Conservation (phyloP, 2,888 invertebrate species). For the Xestia c-nigrum region DNA sequence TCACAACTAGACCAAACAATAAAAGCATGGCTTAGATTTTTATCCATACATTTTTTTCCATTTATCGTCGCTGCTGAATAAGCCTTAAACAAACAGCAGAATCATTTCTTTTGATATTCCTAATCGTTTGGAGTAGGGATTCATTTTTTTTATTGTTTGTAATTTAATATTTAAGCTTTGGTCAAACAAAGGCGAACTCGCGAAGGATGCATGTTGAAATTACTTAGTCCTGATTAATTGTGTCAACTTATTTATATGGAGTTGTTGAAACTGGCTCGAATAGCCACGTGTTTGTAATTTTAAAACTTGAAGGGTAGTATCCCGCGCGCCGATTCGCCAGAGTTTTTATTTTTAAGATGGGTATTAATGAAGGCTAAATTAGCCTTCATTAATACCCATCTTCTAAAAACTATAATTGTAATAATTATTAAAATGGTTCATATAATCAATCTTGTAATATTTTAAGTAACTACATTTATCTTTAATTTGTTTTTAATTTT, state of each 20-base stretch:
- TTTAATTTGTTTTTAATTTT: slow-evolving; percentile 3
- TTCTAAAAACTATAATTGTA: neutral
- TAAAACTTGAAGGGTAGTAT: neutral
- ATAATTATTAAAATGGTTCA: no score
- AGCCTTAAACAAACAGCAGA: neutral
- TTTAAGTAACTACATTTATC: neutral
- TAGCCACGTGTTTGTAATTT: neutral
- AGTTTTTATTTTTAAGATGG: no score
- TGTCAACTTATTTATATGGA: neutral
- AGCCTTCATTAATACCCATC: neutral
- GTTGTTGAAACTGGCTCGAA: neutral
- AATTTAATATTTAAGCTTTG: neutral
- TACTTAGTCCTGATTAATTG: neutral
- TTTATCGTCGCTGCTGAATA: neutral
- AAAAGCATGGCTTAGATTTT: neutral
- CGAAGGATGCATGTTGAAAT: neutral
- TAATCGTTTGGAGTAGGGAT: neutral
- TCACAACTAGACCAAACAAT: neutral
- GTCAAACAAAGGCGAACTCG: neutral
- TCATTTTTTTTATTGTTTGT: neutral
- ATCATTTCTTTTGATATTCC: neutral
- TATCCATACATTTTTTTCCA: neutral
- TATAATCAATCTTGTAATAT: neutral
- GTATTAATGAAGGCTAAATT: no score
- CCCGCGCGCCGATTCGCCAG: neutral